Conservation (phyloP, 2,797 vertebrate species). For the Tiaroga cobitis region DNA sequence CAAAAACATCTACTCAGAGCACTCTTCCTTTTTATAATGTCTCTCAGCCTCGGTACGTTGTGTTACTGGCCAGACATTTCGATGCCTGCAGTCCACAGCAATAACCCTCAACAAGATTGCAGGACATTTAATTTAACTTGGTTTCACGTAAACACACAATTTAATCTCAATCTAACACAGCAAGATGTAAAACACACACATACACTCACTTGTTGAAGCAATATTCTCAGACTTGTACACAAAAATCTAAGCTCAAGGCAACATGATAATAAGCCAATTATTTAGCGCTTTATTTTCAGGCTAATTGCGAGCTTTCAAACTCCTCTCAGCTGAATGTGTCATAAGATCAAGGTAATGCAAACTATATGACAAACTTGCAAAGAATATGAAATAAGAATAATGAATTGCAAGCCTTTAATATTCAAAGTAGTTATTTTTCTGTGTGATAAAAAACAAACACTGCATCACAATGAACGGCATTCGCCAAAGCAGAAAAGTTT, state of each 20-base stretch:
- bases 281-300: constrained; percentile 45
- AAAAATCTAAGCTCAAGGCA: constrained; percentile 55
- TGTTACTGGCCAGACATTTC: constrained; percentile 72
- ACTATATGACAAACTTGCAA: constrained; percentile 36
- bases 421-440: constrained; percentile 13
- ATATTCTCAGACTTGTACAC: constrained; percentile 58
- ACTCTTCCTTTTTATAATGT: constrained; percentile 64
- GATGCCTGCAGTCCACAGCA: constrained; percentile 79
- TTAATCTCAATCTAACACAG: constrained; percentile 36
- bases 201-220: constrained; percentile 53
- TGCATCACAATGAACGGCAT: constrained; percentile 63
- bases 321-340: constrained; percentile 34
- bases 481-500: background rate
- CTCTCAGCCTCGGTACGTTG: constrained; percentile 73
- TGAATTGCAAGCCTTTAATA: constrained; percentile 3
- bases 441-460: background rate
- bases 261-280: constrained; percentile 51
- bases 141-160: constrained; percentile 53
- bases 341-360: constrained; percentile 35
- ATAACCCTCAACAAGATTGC: constrained; percentile 75
- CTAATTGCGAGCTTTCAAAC: constrained; percentile 30
- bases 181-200: constrained; percentile 57
- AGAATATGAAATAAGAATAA: constrained; percentile 41
- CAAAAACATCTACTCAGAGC: constrained; percentile 24
- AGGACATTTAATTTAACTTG: constrained; percentile 59